Evolutionary conservation across 2,888 invertebrate genomes (phyloP).

Genomic region (Euphydryas editha): DNA sequence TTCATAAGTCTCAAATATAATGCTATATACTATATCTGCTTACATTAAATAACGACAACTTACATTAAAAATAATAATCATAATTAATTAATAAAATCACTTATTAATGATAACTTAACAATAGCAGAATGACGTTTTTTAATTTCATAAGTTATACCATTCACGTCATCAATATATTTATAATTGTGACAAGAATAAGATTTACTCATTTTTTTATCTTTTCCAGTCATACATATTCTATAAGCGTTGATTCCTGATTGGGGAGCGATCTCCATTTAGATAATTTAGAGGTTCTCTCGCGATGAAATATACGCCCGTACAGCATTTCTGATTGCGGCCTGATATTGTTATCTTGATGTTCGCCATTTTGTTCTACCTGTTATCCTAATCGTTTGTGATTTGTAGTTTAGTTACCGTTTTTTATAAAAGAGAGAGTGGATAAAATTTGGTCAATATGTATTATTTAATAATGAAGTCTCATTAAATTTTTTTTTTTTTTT

Average conservation of each 20-base stretch:
- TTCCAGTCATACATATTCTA: constrained; percentile 3
- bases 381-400: constrained; percentile 42
- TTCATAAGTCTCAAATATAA: too few species aligned
- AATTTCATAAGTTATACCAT: background rate
- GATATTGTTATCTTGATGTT: constrained; percentile 66
- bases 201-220: constrained; percentile 5
- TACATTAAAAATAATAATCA: too few species aligned
- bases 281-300: constrained; percentile 76
- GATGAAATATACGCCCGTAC: constrained; percentile 69
- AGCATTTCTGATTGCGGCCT: constrained; percentile 60
- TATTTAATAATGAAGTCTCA: background rate
- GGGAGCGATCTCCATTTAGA: constrained; percentile 80
- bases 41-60: too few species aligned
- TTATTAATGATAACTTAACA: too few species aligned
- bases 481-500: background rate
- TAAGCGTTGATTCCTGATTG: constrained; percentile 57
- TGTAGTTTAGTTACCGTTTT: constrained; percentile 9
- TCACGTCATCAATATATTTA: too few species aligned
- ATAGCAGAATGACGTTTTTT: too few species aligned
- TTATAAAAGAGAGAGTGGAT: background rate
- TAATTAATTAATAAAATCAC: too few species aligned
- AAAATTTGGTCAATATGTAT: background rate
- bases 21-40: too few species aligned
- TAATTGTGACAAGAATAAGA: too few species aligned
- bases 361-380: constrained; percentile 60